Conservation (phyloP, 2,888 invertebrate genomes). For the Agrochola lychnidis region DNA sequence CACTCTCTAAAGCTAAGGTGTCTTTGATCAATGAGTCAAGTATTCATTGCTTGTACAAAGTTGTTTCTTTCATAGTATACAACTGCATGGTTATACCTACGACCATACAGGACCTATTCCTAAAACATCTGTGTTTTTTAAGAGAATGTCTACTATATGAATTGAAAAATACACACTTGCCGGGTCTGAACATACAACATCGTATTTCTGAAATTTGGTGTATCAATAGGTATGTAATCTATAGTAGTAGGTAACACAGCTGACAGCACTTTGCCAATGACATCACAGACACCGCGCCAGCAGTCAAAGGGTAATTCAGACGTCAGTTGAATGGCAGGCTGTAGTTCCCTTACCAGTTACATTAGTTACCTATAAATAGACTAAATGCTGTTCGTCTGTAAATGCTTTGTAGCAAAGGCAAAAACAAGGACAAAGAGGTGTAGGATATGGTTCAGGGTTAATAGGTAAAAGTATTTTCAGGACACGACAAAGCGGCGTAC, state of each 20-base stretch:
- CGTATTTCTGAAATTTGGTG: no score
- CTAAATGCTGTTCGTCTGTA: background rate
- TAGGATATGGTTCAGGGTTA: no score
- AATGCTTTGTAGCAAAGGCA: no score
- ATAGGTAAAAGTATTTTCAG: no score
- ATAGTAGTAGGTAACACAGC: background rate
- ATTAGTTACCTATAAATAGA: background rate
- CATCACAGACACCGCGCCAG: background rate
- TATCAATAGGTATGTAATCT: background rate
- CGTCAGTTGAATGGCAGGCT: background rate
- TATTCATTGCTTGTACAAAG: background rate
- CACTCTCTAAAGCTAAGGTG: background rate
- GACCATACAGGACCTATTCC: no score
- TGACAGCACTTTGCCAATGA: slow-evolving; percentile 11
- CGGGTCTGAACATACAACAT: no score
- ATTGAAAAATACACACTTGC: no score
- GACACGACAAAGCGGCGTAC: no score
- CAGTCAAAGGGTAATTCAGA: slow-evolving; percentile 10
- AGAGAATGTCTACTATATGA: no score
- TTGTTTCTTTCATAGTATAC: background rate
- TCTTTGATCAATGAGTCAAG: background rate
- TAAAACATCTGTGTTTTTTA: no score
- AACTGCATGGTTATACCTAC: background rate
- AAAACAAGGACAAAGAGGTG: no score
- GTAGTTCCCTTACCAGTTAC: no score